Evolutionary conservation across 2,888 invertebrate species (phyloP).

Genomic region (Physocephala rufipes): DNA sequence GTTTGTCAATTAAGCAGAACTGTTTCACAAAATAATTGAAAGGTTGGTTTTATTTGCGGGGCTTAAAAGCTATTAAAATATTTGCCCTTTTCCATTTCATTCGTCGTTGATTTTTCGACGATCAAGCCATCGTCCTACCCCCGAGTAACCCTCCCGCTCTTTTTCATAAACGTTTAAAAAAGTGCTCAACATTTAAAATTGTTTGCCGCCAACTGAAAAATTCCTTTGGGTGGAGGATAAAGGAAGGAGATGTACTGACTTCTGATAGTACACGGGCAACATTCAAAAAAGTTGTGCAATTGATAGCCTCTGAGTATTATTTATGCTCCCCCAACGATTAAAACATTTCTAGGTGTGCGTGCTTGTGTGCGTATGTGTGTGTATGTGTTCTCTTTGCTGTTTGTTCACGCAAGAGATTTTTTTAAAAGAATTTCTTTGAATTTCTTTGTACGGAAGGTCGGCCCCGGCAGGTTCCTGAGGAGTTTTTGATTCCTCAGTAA

Average conservation of each 20-base stretch:
- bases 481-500: constrained; percentile 41
- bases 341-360: too few relatives aligned
- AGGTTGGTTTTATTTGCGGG: too few relatives aligned
- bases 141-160: too few relatives aligned
- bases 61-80: too few relatives aligned
- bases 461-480: constrained; percentile 24
- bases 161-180: not conserved
- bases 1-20: not conserved
- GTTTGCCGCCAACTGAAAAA: constrained; percentile 20
- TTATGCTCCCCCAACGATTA: constrained; percentile 33
- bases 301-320: constrained; percentile 2
- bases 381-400: constrained; percentile 17
- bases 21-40: too few relatives aligned
- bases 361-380: too few relatives aligned
- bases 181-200: constrained; percentile 36
- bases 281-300: not conserved
- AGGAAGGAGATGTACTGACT: constrained; percentile 22
- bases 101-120: too few relatives aligned
- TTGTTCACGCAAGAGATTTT: constrained; percentile 24
- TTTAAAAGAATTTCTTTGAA: constrained; percentile 19
- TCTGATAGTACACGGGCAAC: not conserved
- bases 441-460: not conserved
- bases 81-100: too few relatives aligned
- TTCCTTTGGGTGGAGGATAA: constrained; percentile 2
- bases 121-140: too few relatives aligned